phyloP scores from a whole-genome alignment of 2,888 invertebrate genomes.

The Ennomos quercinarius region DNA sequence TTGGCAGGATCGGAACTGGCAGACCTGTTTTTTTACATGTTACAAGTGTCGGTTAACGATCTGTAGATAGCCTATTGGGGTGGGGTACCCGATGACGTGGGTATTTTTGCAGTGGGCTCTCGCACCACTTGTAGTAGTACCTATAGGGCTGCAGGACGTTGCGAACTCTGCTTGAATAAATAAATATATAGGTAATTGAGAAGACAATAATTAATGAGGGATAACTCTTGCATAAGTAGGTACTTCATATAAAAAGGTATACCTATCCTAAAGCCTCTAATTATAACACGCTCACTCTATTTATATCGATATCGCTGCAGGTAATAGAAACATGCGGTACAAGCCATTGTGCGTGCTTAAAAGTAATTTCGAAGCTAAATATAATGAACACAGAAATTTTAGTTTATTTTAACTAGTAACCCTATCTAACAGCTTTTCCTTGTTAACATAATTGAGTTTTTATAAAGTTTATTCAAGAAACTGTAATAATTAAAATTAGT shows the following conservation, averaged over 20 bases:
- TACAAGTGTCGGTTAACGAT: too few relatives aligned
- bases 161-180: too few relatives aligned
- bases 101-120: too few relatives aligned
- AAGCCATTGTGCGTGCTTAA: constrained; percentile 31
- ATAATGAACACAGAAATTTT: constrained; percentile 17
- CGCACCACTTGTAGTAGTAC: too few relatives aligned
- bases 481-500: constrained; percentile 14
- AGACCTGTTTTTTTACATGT: too few relatives aligned
- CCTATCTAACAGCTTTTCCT: constrained; percentile 35
- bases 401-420: constrained; percentile 23
- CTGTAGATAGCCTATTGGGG: too few relatives aligned
- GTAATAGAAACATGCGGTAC: constrained; percentile 33
- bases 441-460: constrained; percentile 40
- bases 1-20: too few relatives aligned
- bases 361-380: constrained; percentile 26
- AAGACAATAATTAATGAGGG: neutral
- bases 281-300: constrained; percentile 44
- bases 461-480: constrained; percentile 9
- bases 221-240: constrained; percentile 13
- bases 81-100: too few relatives aligned
- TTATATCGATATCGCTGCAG: constrained; percentile 30
- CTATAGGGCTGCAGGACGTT: too few relatives aligned
- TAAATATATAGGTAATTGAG: too few relatives aligned
- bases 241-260: constrained; percentile 4
- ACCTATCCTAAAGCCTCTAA: constrained; percentile 35